A percentile compares a stretch with the other conserved stretches of the same genome.
Conservation (phyloP, 2,888 invertebrate genomes). For the Spilarctia lutea region DNA sequence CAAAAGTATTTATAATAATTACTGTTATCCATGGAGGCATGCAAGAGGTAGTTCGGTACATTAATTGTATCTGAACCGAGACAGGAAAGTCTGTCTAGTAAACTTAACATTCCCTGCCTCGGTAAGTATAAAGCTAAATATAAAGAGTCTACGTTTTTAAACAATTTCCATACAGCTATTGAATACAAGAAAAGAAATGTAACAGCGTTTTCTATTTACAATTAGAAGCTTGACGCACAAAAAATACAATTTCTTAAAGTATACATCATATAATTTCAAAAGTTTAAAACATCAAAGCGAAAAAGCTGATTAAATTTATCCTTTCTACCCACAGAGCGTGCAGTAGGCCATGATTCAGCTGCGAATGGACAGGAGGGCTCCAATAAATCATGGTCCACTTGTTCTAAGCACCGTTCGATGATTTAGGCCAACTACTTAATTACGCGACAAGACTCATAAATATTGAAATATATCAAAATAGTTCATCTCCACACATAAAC, state of each 20-base stretch:
- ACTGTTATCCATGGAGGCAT: conserved; percentile 79
- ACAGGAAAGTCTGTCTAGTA: conserved; percentile 37
- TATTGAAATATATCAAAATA: conserved; percentile 22
- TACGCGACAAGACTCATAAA: conserved; percentile 48
- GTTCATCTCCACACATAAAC: conserved; percentile 12
- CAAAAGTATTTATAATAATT: conserved; percentile 75
- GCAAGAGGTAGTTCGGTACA: conserved; percentile 82
- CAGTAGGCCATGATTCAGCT: conserved; percentile 39
- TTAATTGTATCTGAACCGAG: conserved; percentile 61
- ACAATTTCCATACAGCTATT: conserved; percentile 57
- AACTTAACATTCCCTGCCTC: conserved; percentile 29
- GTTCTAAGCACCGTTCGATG: conserved; percentile 34
- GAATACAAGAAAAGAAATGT: conserved; percentile 52
- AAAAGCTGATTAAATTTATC: conserved; percentile 60
- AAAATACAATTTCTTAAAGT: conserved; percentile 64
- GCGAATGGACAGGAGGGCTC: conserved; percentile 9
- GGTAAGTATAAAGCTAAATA: conserved; percentile 43
- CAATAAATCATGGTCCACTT: conserved; percentile 36
- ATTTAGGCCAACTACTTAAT: conserved; percentile 49
- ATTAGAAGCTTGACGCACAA: conserved; percentile 74
- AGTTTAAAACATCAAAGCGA: conserved; percentile 63
- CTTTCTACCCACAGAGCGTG: conserved; percentile 57
- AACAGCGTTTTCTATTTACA: conserved; percentile 77
- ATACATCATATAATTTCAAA: conserved; percentile 58
- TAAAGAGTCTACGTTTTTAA: conserved; percentile 50